Percentiles rank a stretch among this genome's conserved stretches.
These are phyloP conservation scores for Myocastor coypus DNA, from an alignment of 2,113 vertebrate genomes.

Conservation along the genomic window DNA sequence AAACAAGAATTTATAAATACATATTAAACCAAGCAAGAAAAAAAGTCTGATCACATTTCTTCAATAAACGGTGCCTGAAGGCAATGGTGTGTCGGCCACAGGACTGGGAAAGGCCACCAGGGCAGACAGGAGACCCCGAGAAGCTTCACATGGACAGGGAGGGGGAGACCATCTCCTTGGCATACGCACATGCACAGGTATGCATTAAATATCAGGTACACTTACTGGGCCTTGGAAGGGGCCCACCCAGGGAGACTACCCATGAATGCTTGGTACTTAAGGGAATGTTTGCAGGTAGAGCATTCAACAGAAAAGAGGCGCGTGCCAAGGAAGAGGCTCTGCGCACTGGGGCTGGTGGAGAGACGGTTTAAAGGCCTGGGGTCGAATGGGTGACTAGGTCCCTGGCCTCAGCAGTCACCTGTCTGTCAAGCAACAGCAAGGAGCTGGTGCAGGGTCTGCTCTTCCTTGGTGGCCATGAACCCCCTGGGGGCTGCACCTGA, in stretches of 20 bases:
- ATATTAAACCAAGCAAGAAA: background rate
- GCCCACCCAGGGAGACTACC: background rate
- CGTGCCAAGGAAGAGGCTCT: fast-evolving
- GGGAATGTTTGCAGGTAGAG: background rate
- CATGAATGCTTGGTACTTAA: background rate
- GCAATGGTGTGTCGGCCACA: background rate
- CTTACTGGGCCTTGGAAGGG: too few relatives aligned
- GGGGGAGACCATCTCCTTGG: fast-evolving
- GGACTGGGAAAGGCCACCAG: background rate
- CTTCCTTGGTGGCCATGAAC: background rate
- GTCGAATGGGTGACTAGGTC: fast-evolving
- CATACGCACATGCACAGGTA: too few relatives aligned
- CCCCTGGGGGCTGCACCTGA: background rate
- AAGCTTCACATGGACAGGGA: background rate
- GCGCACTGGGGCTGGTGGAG: fast-evolving
- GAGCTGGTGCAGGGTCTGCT: background rate
- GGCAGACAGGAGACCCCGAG: background rate
- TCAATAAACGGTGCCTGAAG: background rate
- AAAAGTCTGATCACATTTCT: background rate
- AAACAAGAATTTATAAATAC: slow-evolving; percentile 17
- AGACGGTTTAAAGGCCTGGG: background rate
- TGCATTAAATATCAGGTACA: too few relatives aligned
- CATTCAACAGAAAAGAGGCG: background rate
- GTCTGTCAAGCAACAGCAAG: too few relatives aligned
- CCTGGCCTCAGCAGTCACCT: fast-evolving